phyloP scores from a whole-genome alignment of 2,113 vertebrate species.

The Coturnix japonica region DNA sequence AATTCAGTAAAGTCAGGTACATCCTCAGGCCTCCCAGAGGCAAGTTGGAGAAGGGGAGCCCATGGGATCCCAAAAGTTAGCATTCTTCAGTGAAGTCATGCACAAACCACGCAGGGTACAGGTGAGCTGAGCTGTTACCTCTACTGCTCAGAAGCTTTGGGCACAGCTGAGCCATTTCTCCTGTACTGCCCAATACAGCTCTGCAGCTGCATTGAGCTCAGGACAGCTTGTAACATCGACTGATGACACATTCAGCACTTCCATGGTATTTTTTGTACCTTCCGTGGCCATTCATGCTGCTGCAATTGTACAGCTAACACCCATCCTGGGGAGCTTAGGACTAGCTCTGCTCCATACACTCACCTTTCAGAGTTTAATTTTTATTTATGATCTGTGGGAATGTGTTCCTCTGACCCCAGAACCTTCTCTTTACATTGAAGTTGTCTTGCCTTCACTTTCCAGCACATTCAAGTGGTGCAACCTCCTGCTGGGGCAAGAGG shows the following conservation, averaged over 20 bases:
- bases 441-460: background rate
- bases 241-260: background rate
- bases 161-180: background rate
- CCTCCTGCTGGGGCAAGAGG: background rate
- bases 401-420: background rate
- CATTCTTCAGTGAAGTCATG: background rate
- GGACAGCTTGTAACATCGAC: background rate
- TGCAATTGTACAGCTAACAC: background rate
- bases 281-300: background rate
- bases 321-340: background rate
- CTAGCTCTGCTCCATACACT: background rate
- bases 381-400: background rate
- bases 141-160: background rate
- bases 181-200: background rate
- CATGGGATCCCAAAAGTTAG: accelerated
- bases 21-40: background rate
- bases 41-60: background rate
- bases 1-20: background rate
- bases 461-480: background rate
- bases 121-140: background rate
- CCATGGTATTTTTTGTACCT: background rate
- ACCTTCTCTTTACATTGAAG: background rate
- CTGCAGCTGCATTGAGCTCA: background rate
- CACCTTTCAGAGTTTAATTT: background rate
- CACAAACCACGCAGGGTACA: background rate